A percentile compares a stretch with the other conserved stretches of the same genome.
Evolutionary conservation across 2,113 vertebrate genomes (phyloP).

Genomic region (Pantherophis guttatus): DNA sequence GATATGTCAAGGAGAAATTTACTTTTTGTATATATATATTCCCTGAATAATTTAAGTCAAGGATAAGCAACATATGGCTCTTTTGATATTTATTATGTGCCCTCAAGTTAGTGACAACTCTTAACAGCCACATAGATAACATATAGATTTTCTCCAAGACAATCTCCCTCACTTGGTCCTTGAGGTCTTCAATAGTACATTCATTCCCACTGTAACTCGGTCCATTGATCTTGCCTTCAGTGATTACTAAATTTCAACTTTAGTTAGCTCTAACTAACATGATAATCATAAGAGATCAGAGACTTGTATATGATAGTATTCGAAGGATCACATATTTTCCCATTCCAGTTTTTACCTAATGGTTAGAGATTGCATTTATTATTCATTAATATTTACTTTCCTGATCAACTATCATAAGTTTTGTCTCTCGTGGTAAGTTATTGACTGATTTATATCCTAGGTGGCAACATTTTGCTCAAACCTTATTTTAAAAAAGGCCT

Average conservation of each 20-base stretch:
- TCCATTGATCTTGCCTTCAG: background rate
- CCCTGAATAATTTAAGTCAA: background rate
- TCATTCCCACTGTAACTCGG: background rate
- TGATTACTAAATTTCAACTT: background rate
- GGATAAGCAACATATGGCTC: background rate
- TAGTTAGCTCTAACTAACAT: background rate
- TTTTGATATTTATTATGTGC: background rate
- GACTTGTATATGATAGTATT: background rate
- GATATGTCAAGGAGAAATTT: background rate
- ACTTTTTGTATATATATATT: background rate
- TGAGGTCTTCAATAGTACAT: background rate
- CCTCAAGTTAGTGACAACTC: background rate
- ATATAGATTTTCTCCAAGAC: background rate
- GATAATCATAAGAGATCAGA: background rate
- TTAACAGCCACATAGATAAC: background rate
- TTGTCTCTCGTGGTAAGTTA: background rate
- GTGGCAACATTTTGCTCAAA: background rate
- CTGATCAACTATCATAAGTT: background rate
- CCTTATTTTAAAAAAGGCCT: background rate
- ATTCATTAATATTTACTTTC: background rate
- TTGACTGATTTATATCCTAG: background rate
- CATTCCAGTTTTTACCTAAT: background rate
- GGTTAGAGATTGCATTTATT: background rate
- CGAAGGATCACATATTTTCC: background rate
- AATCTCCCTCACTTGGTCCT: background rate